A percentile compares a stretch with the other conserved stretches of the same genome.
Conservation (phyloP, 2,888 invertebrate genomes). For the Sycophila texana region DNA sequence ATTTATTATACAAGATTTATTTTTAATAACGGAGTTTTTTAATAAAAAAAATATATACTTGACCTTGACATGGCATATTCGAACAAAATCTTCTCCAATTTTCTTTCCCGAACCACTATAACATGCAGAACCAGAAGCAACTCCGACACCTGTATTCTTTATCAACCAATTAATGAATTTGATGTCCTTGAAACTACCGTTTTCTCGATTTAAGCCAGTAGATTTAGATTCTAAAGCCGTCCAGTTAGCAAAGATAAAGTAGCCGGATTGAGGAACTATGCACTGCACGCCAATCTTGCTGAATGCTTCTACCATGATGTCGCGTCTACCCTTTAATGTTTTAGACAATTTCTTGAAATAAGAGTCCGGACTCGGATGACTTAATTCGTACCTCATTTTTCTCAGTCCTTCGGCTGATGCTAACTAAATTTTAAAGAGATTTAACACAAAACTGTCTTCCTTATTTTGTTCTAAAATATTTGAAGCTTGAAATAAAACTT, state of each 20-base stretch:
- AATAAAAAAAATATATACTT: conserved; percentile 20
- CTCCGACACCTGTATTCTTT: conserved; percentile 93
- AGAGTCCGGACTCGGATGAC: not conserved
- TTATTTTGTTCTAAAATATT: too few relatives aligned
- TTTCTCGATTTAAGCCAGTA: conserved; percentile 82
- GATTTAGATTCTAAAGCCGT: not conserved
- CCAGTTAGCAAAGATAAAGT: not conserved
- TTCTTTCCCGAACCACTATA: conserved; percentile 87
- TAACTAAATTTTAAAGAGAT: not conserved
- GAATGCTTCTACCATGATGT: not conserved
- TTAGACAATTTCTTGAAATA: not conserved
- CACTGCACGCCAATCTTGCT: not conserved
- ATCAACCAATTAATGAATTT: conserved; percentile 97
- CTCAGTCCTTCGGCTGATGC: not conserved
- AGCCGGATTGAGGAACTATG: not conserved
- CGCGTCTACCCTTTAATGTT: not conserved
- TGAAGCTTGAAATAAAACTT: too few relatives aligned
- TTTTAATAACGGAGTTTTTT: too few relatives aligned
- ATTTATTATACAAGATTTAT: too few relatives aligned
- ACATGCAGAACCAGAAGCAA: conserved; percentile 96
- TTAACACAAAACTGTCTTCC: not conserved
- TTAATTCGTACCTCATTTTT: not conserved
- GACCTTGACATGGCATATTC: conserved; percentile 97
- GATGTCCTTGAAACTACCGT: conserved; percentile 88
- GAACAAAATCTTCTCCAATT: conserved; percentile 89